A percentile compares a stretch with the other conserved stretches of the same genome.
phyloP scores from a whole-genome alignment of 2,797 vertebrate genomes.

The Champsocephalus gunnari region DNA sequence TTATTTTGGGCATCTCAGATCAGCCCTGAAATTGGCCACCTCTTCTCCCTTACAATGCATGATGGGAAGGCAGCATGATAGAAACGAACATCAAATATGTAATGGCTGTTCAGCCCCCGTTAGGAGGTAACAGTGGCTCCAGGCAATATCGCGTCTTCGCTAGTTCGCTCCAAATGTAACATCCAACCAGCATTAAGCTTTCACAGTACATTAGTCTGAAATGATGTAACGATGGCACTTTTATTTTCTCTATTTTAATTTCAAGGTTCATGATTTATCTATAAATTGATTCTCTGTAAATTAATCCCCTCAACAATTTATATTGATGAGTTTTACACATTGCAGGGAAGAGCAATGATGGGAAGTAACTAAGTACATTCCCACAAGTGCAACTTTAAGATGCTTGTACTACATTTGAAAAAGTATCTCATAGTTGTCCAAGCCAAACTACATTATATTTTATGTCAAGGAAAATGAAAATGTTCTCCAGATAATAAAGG shows the following conservation, averaged over 20 bases:
- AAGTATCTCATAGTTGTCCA: too few relatives aligned
- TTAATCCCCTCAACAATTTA: not conserved
- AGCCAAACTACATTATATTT: not conserved
- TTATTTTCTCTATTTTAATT: constrained; percentile 38
- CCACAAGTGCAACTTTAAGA: too few relatives aligned
- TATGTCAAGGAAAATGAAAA: not conserved
- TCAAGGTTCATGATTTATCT: constrained; percentile 47
- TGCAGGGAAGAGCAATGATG: too few relatives aligned
- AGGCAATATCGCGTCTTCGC: constrained; percentile 40
- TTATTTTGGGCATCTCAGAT: constrained; percentile 57
- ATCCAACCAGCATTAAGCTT: constrained; percentile 40
- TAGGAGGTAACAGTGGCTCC: constrained; percentile 55
- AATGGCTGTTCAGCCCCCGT: constrained; percentile 65
- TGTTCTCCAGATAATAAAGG: not conserved
- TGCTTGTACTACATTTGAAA: too few relatives aligned
- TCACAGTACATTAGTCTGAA: constrained; percentile 36
- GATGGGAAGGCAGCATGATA: constrained; percentile 61
- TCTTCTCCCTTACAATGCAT: constrained; percentile 53
- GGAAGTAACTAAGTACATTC: too few relatives aligned
- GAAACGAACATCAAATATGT: constrained; percentile 75
- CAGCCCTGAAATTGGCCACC: constrained; percentile 54
- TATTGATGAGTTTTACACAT: too few relatives aligned
- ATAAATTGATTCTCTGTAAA: constrained; percentile 30
- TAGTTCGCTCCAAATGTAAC: constrained; percentile 53
- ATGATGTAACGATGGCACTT: constrained; percentile 16